Evolutionary conservation across 2,888 invertebrate genomes (phyloP).

Genomic region (Asteroscopus sphinx): DNA sequence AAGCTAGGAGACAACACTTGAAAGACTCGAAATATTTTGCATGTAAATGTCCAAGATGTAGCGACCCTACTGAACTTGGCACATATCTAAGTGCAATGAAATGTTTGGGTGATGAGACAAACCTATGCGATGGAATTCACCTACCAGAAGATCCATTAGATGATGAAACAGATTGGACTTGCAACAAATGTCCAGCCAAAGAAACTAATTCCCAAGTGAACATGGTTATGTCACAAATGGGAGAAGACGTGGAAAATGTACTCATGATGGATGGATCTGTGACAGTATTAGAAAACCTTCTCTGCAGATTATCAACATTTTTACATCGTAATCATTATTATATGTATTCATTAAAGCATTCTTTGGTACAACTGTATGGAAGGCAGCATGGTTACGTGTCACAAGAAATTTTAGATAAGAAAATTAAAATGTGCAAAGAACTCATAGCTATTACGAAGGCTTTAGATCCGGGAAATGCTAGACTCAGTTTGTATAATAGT

Average conservation of each 20-base stretch:
- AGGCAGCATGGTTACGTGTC: slow-evolving; percentile 91
- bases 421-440: slow-evolving; percentile 92
- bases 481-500: slow-evolving; percentile 93
- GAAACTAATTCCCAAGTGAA: slow-evolving; percentile 91
- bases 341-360: slow-evolving; percentile 94
- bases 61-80: slow-evolving; percentile 94
- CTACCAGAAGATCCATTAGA: slow-evolving; percentile 92
- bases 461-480: slow-evolving; percentile 93
- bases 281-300: slow-evolving; percentile 90
- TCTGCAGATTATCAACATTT: slow-evolving; percentile 92
- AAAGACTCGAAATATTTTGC: slow-evolving; percentile 94
- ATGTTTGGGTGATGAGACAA: slow-evolving; percentile 90
- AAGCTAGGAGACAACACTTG: slow-evolving; percentile 94
- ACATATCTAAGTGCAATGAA: slow-evolving; percentile 93
- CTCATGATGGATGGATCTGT: slow-evolving; percentile 91
- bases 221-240: slow-evolving; percentile 92
- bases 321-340: slow-evolving; percentile 96
- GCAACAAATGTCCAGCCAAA: slow-evolving; percentile 92
- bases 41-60: slow-evolving; percentile 93
- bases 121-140: slow-evolving; percentile 92
- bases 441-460: slow-evolving; percentile 90
- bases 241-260: slow-evolving; percentile 93
- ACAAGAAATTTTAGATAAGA: slow-evolving; percentile 90
- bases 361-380: slow-evolving; percentile 94
- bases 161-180: slow-evolving; percentile 93